Evolutionary conservation across 2,113 vertebrate species (phyloP).

Genomic region (Heloderma charlesbogerti): DNA sequence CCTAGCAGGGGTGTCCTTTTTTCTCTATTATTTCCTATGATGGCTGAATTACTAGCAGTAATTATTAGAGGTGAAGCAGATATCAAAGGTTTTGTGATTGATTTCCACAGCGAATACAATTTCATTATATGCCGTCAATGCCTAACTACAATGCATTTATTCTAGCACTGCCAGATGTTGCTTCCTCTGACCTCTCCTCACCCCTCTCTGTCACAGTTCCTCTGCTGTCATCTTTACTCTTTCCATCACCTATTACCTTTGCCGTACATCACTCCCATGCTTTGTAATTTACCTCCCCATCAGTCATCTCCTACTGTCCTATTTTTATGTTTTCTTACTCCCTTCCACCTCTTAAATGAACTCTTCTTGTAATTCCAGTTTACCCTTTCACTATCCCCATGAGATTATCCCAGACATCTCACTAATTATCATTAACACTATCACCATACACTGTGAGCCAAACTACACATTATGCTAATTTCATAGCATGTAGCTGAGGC

Average conservation of each 20-base stretch:
- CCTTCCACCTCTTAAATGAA: conserved; percentile 23
- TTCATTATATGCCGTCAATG: conserved; percentile 35
- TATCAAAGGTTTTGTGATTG: conserved; percentile 37
- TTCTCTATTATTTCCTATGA: neutral
- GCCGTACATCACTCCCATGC: neutral
- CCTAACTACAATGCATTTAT: conserved; percentile 14
- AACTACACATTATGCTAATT: too few species aligned
- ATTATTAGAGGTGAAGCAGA: conserved; percentile 27
- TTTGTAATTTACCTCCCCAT: conserved; percentile 15
- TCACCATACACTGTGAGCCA: neutral
- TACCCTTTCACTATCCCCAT: neutral
- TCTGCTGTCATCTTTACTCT: neutral
- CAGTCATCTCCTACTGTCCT: neutral
- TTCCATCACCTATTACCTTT: rapidly evolving
- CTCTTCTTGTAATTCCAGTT: conserved; percentile 8
- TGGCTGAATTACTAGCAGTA: neutral
- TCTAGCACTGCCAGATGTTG: neutral
- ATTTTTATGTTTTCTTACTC: neutral
- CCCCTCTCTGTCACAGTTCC: neutral
- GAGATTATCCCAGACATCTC: neutral
- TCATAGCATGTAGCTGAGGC: too few species aligned
- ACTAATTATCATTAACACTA: neutral
- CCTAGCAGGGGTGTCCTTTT: conserved; percentile 48
- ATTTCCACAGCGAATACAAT: conserved; percentile 44
- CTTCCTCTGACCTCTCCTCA: neutral